Conservation (phyloP, 1,140 invertebrate genomes). For the Drosophila saltans region DNA sequence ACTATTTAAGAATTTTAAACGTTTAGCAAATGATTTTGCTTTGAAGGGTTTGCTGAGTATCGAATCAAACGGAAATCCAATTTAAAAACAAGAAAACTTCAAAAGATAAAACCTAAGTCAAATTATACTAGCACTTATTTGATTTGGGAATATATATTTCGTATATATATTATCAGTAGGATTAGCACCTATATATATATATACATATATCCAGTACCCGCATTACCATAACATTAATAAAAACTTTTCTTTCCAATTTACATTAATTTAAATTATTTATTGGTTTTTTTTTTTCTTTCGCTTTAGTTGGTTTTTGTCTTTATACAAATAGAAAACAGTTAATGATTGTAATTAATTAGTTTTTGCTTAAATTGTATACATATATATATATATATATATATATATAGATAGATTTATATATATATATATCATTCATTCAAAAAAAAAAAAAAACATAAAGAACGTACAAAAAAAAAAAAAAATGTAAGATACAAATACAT, state of each 20-base stretch:
- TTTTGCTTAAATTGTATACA: constrained; percentile 40
- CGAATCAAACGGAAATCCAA: too few species aligned
- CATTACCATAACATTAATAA: background rate
- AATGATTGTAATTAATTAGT: constrained; percentile 60
- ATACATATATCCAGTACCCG: background rate
- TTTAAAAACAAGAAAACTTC: too few species aligned
- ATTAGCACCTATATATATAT: too few species aligned
- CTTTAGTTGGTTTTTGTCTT: constrained; percentile 51
- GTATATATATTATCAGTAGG: too few species aligned
- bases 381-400: constrained; percentile 18
- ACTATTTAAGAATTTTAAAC: too few species aligned
- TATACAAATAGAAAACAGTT: constrained; percentile 80
- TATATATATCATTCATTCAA: constrained; percentile 4
- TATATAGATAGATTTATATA: constrained; percentile 16
- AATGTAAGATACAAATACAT: constrained; percentile 30
- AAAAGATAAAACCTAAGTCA: too few species aligned
- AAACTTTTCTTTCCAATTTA: constrained; percentile 25
- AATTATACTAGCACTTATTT: too few species aligned
- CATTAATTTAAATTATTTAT: constrained; percentile 40
- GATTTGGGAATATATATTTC: too few species aligned
- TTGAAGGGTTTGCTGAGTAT: too few species aligned
- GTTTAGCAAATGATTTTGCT: too few species aligned
- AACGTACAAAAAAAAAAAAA: constrained; percentile 27
- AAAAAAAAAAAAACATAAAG: constrained; percentile 22
- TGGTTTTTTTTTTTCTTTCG: constrained; percentile 33